Evolutionary conservation across 2,888 invertebrate species (phyloP), one percentile per base, ranked within the genome.

Genomic region (Bedellia somnulentella): DNA sequence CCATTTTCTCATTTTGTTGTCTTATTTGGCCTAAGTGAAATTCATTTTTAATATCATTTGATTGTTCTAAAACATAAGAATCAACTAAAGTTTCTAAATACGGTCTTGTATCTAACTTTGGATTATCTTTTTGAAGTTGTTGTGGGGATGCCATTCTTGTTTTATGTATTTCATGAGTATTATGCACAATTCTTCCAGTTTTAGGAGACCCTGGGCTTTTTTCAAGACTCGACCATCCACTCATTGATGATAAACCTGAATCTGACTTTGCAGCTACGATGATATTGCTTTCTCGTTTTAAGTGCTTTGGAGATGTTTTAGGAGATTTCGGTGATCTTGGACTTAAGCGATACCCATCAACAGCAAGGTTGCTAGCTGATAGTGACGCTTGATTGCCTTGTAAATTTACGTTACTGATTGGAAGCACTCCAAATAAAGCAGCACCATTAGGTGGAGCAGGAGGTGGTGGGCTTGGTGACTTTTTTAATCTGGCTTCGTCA

Each of bases 181-280:
- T 47, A 37, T 73, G 73, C 14, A 52, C 43, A 15, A 59, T 49
- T 50, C 68, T 59, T 15, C 64, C 71, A 13, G 75, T 83, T 55
- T 86, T 87, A 0, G 89, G 88, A 1, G 88, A 90, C 15, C 87
- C 86, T 3, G 90, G 90, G 17, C 90, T 89, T 64, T 90, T 90
- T 57, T 91, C 90, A 46, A 89, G 66, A 50, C 88, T 89, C 8
- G 89, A 89, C 82, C 90, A 87, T 3, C 90, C 89, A 49, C 89
- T 90, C 85, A 91, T 87, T 4, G 91, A 91, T 0, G 90, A 90
- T 29, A 92, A 63, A 0, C 91, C 91, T 1, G 91, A 91, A 56
- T 92, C 91, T 1, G 91, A 91, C 57, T 90, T 91, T 1, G 87
- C 85, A 4, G 86, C 80, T 2, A 83, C 82, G 36, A 86, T 85